These are phyloP conservation scores for Pseudococcus viburni DNA, from an alignment of 2,888 invertebrate species.

Conservation along the genomic window DNA sequence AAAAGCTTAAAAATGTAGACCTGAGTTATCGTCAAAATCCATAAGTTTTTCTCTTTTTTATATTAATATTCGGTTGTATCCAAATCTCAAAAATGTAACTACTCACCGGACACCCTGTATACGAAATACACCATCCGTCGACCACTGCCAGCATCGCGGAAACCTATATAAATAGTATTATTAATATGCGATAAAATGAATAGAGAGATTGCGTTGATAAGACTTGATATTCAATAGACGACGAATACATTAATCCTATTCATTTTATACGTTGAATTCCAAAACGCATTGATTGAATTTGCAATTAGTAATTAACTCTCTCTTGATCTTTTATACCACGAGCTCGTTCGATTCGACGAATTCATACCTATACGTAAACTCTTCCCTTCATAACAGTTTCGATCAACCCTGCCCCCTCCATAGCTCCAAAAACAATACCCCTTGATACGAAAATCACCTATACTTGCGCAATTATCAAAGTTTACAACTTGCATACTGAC, in stretches of 20 bases:
- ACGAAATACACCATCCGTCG: background rate
- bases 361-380: background rate
- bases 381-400: background rate
- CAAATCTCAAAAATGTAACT: too few species aligned
- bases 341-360: background rate
- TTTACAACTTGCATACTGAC: background rate
- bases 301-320: conserved; percentile 19
- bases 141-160: background rate
- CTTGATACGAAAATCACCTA: background rate
- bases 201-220: conserved; percentile 11
- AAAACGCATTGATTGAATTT: conserved; percentile 32
- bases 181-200: background rate
- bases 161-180: background rate
- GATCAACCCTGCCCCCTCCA: background rate
- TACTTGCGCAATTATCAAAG: background rate
- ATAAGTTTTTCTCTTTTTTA: too few species aligned
- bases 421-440: background rate
- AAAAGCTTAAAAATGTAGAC: too few species aligned
- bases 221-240: background rate
- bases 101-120: too few species aligned
- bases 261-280: conserved; percentile 17
- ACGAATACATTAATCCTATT: conserved; percentile 18
- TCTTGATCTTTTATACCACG: background rate
- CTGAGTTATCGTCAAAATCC: too few species aligned
- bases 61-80: too few species aligned